Conservation (phyloP, 2,797 vertebrate genomes). For the Eremophila alpestris region DNA sequence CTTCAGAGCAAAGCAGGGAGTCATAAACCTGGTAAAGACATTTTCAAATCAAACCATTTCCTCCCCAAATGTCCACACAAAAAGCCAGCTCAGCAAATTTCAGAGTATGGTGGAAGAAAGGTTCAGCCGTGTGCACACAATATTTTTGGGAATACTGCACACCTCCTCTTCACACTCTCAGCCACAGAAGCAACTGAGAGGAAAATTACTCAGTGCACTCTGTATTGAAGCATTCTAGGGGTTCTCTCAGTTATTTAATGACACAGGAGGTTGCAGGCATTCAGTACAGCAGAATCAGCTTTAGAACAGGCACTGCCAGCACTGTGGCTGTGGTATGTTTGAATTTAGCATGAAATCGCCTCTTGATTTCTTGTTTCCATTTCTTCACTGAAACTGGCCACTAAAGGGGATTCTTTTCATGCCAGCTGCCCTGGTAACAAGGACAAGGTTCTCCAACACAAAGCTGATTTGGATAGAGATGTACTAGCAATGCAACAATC, state of each 20-base stretch:
- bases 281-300: background rate
- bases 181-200: background rate
- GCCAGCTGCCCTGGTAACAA: background rate
- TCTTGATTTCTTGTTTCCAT: background rate
- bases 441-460: background rate
- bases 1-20: constrained; percentile 11
- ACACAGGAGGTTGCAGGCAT: background rate
- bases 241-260: background rate
- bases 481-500: background rate
- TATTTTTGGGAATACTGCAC: background rate
- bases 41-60: constrained; percentile 6
- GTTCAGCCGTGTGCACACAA: background rate
- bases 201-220: background rate
- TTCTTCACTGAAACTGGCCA: background rate
- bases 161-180: background rate
- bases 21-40: background rate
- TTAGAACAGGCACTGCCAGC: background rate
- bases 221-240: background rate
- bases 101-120: background rate
- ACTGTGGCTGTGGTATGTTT: background rate
- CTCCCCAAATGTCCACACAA: background rate
- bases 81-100: background rate
- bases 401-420: background rate
- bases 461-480: background rate
- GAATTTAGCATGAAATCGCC: background rate